Percentiles rank a stretch among this genome's conserved stretches.
Evolutionary conservation across 2,888 invertebrate species (phyloP).

Genomic region (Melipona bicolor): DNA sequence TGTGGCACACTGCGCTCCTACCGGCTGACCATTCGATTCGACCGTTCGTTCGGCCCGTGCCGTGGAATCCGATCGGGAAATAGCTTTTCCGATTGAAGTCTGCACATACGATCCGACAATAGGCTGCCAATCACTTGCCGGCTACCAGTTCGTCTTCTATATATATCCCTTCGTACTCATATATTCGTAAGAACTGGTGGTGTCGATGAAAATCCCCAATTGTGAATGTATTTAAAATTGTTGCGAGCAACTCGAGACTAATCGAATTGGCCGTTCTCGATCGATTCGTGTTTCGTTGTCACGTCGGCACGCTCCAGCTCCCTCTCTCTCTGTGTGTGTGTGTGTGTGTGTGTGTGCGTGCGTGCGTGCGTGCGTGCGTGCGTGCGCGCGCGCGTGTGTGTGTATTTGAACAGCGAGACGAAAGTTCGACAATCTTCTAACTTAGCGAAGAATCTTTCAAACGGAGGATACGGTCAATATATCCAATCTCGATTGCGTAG

Average conservation of each 20-base stretch:
- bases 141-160: constrained; percentile 6
- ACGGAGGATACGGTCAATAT: constrained; percentile 49
- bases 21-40: constrained; percentile 12
- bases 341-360: too few relatives aligned
- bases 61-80: constrained; percentile 65
- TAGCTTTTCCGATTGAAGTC: constrained; percentile 68
- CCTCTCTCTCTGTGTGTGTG: too few relatives aligned
- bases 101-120: constrained; percentile 58
- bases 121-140: constrained; percentile 54
- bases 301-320: not conserved
- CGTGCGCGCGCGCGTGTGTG: accelerated
- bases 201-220: constrained; percentile 9
- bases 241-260: not conserved
- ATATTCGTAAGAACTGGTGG: not conserved
- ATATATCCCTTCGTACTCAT: not conserved
- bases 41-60: constrained; percentile 36
- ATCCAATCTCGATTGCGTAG: constrained; percentile 20
- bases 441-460: not conserved
- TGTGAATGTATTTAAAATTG: not conserved
- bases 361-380: too few relatives aligned
- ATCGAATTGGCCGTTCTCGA: not conserved
- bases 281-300: not conserved
- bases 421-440: not conserved
- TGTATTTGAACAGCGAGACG: not conserved
- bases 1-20: constrained; percentile 6